Evolutionary conservation across 2,113 vertebrate species (phyloP).

Genomic region (Trichechus manatus): DNA sequence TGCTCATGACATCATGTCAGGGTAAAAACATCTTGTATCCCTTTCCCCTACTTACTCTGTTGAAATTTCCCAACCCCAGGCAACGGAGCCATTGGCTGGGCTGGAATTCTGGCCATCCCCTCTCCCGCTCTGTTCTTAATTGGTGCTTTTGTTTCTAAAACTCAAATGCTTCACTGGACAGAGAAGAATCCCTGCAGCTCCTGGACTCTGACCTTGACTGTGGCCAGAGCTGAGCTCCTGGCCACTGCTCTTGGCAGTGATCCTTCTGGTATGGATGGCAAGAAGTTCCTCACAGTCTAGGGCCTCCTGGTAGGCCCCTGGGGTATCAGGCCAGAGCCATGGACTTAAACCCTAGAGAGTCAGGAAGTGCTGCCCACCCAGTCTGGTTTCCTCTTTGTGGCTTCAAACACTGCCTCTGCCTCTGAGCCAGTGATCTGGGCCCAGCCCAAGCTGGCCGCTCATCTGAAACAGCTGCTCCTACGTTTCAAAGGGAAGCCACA

Average conservation of each 20-base stretch:
- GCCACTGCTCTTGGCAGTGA: background rate
- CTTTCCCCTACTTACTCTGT: fast-evolving
- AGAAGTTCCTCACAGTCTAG: background rate
- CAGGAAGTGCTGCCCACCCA: background rate
- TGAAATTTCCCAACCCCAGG: background rate
- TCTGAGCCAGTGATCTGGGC: background rate
- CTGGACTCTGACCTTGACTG: background rate
- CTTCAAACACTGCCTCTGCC: background rate
- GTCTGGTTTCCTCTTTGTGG: background rate
- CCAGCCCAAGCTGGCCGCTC: background rate
- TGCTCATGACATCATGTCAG: background rate
- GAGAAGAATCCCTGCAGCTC: background rate
- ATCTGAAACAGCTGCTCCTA: background rate
- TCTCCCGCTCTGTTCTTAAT: background rate
- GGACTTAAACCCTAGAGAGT: background rate
- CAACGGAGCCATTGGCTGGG: background rate
- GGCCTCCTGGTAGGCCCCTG: background rate
- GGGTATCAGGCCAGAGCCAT: background rate
- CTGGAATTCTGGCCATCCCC: background rate
- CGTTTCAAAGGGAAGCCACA: slow-evolving; percentile 54
- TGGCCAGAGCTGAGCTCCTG: background rate
- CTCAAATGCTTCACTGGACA: background rate
- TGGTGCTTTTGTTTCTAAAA: background rate
- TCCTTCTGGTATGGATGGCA: background rate
- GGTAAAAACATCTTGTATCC: fast-evolving